These are phyloP conservation scores for Philypnodon macrostomus DNA, from an alignment of 2,797 vertebrate genomes.

Conservation along the genomic window DNA sequence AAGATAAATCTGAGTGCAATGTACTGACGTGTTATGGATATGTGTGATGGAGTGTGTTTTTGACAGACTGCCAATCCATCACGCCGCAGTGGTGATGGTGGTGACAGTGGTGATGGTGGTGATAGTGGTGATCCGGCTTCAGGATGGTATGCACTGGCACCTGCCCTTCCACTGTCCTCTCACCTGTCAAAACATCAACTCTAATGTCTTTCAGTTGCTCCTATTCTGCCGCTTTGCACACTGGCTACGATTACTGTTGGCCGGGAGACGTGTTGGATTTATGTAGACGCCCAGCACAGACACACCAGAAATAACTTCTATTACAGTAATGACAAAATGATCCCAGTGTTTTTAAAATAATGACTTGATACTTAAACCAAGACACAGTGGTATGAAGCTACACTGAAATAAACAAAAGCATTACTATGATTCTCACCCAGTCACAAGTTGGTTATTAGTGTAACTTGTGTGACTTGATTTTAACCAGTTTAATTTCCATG, in stretches of 20 bases:
- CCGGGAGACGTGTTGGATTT: background rate
- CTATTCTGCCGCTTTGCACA: slow-evolving; percentile 27
- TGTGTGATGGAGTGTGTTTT: slow-evolving; percentile 30
- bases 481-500: slow-evolving; percentile 14
- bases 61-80: slow-evolving; percentile 35
- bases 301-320: background rate
- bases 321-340: slow-evolving; percentile 4
- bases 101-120: too few species aligned
- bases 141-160: slow-evolving; percentile 24
- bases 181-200: slow-evolving; percentile 49
- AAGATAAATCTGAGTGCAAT: slow-evolving; percentile 18
- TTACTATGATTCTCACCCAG: too few species aligned
- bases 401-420: too few species aligned
- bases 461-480: slow-evolving; percentile 10
- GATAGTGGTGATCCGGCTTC: slow-evolving; percentile 33
- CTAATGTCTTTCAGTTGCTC: slow-evolving; percentile 56
- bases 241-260: slow-evolving; percentile 29
- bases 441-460: too few species aligned
- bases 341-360: slow-evolving; percentile 15
- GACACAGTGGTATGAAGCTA: background rate
- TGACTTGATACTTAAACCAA: slow-evolving; percentile 13
- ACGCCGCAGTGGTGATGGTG: slow-evolving; percentile 34
- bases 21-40: slow-evolving; percentile 29
- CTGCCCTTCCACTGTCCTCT: slow-evolving; percentile 31
- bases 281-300: slow-evolving; percentile 12